Evolutionary conservation across 2,113 vertebrate species (phyloP).

Genomic region (Menidia beryllina): DNA sequence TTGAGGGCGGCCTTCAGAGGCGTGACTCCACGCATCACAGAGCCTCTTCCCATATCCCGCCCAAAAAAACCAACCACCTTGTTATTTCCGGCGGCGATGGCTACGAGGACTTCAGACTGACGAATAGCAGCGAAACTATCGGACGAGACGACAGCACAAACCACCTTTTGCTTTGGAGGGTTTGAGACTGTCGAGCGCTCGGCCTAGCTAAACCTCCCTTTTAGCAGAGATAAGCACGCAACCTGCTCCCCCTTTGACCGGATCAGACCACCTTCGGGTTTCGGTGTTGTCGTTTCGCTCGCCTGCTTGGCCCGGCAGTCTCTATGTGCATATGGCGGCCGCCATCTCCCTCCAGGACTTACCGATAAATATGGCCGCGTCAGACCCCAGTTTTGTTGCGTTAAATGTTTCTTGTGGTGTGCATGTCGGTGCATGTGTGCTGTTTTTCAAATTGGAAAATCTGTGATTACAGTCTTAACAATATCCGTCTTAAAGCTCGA

Average conservation of each 20-base stretch:
- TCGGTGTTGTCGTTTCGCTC: constrained; percentile 50
- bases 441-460: constrained; percentile 30
- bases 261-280: constrained; percentile 34
- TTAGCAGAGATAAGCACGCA: constrained; percentile 34
- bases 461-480: constrained; percentile 35
- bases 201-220: constrained; percentile 14
- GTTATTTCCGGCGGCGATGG: constrained; percentile 97
- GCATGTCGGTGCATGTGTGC: constrained; percentile 36
- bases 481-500: constrained; percentile 33
- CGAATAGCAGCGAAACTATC: constrained; percentile 93
- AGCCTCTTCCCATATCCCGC: constrained; percentile 72
- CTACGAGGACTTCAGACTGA: constrained; percentile 96
- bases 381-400: constrained; percentile 43
- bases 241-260: constrained; percentile 17
- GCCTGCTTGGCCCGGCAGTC: constrained; percentile 64
- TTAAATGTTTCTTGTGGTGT: constrained; percentile 43
- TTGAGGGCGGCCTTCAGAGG: constrained; percentile 84
- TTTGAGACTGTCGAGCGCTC: constrained; percentile 77
- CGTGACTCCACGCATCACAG: constrained; percentile 84
- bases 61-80: constrained; percentile 90
- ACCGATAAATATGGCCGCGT: constrained; percentile 47
- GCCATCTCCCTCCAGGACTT: constrained; percentile 40
- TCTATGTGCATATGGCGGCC: constrained; percentile 68
- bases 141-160: constrained; percentile 98
- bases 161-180: constrained; percentile 95